A percentile compares a stretch with the other conserved stretches of the same genome.
Conservation (phyloP, 2,888 invertebrate species). For the Ophioninae sp. region DNA sequence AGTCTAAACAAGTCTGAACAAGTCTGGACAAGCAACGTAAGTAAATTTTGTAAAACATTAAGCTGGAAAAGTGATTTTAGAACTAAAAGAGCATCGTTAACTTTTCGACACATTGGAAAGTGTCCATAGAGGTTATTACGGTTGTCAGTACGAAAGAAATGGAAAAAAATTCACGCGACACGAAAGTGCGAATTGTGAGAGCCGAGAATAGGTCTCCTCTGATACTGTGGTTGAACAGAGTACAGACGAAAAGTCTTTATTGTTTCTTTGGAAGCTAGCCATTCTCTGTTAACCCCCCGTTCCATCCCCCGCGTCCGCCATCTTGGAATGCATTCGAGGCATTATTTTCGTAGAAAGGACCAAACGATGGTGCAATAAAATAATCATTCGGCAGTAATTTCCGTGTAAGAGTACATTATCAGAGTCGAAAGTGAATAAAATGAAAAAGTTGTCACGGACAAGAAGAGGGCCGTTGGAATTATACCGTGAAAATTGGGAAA, state of each 20-base stretch:
- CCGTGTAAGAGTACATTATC: conserved; percentile 73
- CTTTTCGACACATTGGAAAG: neutral
- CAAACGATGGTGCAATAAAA: conserved; percentile 67
- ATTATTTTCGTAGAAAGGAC: conserved; percentile 27
- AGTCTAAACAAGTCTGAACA: too few relatives aligned
- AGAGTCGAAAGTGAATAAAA: conserved; percentile 42
- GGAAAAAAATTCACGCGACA: too few relatives aligned
- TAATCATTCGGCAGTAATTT: conserved; percentile 72
- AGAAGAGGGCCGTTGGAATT: conserved; percentile 48
- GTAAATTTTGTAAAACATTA: neutral
- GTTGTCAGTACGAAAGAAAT: too few relatives aligned
- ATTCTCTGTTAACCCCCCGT: neutral
- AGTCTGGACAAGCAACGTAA: neutral
- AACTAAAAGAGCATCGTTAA: neutral
- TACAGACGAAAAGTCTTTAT: neutral
- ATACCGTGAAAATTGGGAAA: conserved; percentile 37
- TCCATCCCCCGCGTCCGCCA: neutral
- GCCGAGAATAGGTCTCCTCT: neutral
- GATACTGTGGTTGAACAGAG: neutral
- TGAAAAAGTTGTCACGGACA: conserved; percentile 29
- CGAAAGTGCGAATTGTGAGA: too few relatives aligned
- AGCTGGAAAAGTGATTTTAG: neutral
- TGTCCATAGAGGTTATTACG: neutral
- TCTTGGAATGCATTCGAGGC: neutral
- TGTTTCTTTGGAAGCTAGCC: neutral